These are phyloP conservation scores for Mythimna vitellina DNA, from an alignment of 2,888 invertebrate genomes.

Conservation along the genomic window DNA sequence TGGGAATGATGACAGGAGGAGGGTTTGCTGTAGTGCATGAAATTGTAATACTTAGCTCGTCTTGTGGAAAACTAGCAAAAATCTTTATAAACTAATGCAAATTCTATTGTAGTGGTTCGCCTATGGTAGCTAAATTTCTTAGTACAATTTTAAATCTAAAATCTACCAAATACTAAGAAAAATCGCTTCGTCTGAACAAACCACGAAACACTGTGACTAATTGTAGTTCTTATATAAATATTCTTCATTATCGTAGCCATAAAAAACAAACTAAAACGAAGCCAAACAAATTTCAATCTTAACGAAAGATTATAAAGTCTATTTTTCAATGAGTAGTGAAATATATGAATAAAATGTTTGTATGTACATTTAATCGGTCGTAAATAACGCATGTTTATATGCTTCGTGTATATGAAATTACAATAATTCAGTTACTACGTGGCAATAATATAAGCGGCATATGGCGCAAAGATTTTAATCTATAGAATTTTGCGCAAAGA, in stretches of 20 bases:
- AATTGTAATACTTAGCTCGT: slow-evolving; percentile 14
- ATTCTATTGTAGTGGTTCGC: slow-evolving; percentile 5
- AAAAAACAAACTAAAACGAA: slow-evolving; percentile 46
- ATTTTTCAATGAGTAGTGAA: slow-evolving; percentile 72
- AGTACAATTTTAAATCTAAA: slow-evolving; percentile 33
- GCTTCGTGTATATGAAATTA: slow-evolving; percentile 17
- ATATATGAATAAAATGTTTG: slow-evolving; percentile 50
- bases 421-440: slow-evolving; percentile 26
- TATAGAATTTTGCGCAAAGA: too few species aligned
- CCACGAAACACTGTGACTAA: slow-evolving; percentile 47
- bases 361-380: slow-evolving; percentile 46
- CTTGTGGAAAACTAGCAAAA: slow-evolving; percentile 3
- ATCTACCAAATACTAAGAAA: not conserved
- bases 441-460: slow-evolving; percentile 3
- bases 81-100: slow-evolving; percentile 38
- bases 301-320: slow-evolving; percentile 60
- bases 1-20: not conserved
- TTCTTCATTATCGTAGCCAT: slow-evolving; percentile 53
- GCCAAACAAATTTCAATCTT: slow-evolving; percentile 47
- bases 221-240: slow-evolving; percentile 51
- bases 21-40: slow-evolving; percentile 2
- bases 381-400: slow-evolving; percentile 57
- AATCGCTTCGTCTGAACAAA: slow-evolving; percentile 40
- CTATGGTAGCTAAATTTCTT: slow-evolving; percentile 42
- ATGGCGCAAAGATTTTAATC: too few species aligned